Evolutionary conservation across 2,113 vertebrate genomes (phyloP), one percentile per base, ranked within the genome.

Genomic region (Phyllostomus hastatus): DNA sequence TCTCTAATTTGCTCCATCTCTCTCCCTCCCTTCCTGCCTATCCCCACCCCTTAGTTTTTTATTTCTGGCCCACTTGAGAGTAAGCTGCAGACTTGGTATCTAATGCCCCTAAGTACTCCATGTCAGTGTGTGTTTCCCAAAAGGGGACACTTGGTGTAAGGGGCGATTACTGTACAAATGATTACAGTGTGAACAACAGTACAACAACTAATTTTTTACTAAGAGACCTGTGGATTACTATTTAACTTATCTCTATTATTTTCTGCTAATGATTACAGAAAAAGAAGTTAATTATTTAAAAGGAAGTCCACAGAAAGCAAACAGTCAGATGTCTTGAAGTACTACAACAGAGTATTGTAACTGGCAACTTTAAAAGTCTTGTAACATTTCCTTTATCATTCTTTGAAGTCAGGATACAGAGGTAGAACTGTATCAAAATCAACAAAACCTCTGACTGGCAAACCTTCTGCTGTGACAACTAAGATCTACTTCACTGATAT

Each of bases 261-360:
- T 93, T 69, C 64, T 93, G 31, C 87, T 94, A 96, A 86, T 67
- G 43, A 88, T 35, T 86, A 88, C 10, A 81, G 72, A 89, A 52
- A 81, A 85, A 85, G 91, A 79, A 82, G 16, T 81, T 89, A 92
- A 35, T 11, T 79, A 78, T 79, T 95, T 66, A 61, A 92, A 96
- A 86, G 67, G 67, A 95, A 96, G 59, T 90, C 50, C 20, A 54
- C 24, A 93, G 26, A 80, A 90, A 61, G 46, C 19, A 93, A 92
- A 94, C 95, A 70, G 57, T n/a, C 64, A 96, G 43, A 41, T 22
- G 11, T 80, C 10, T 81, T 78, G 38, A 94, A 79, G 1, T 73
- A 66, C 66, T 38, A 26, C 7, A 92, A 52, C 2, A 90, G 57
- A 88, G 61, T 10, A 85, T 15, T 75, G 41, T 82, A 94, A 86